Evolutionary conservation across 2,888 invertebrate genomes (phyloP).

Genomic region (Microctonus brassicae): DNA sequence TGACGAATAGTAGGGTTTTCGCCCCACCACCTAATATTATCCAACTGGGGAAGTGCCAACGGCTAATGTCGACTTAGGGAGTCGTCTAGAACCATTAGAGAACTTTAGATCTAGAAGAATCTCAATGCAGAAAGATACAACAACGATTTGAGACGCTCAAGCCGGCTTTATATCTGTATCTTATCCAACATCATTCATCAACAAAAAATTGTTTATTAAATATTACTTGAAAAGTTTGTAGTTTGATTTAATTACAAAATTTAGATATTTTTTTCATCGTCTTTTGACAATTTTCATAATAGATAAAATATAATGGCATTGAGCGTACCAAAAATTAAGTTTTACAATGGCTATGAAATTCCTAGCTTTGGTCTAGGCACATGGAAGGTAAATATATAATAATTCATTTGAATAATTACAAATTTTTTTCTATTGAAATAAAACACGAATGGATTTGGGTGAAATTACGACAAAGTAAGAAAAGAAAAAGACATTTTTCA

Average conservation of each 20-base stretch:
- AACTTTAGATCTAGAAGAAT: no score
- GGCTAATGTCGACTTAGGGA: no score
- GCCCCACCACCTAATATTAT: conserved; percentile 8
- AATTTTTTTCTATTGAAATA: neutral
- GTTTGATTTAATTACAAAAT: no score
- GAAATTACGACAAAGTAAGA: no score
- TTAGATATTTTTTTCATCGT: no score
- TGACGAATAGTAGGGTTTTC: neutral
- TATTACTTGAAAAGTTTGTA: no score
- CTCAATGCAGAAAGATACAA: no score
- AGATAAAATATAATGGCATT: conserved; percentile 53
- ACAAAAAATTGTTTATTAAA: no score
- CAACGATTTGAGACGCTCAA: no score
- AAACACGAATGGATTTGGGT: neutral
- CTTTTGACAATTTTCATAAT: neutral
- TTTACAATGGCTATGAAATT: conserved; percentile 70
- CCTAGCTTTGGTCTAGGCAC: conserved; percentile 73
- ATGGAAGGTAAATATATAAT: conserved; percentile 73
- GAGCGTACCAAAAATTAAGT: conserved; percentile 64
- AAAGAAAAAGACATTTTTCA: no score
- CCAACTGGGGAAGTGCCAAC: neutral
- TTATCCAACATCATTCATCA: neutral
- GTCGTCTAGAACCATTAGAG: neutral
- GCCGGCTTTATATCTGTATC: no score
- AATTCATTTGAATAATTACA: no score